Evolutionary conservation across 2,113 vertebrate species (phyloP), one percentile per base, ranked within the genome.

Genomic region (Paradisaea rubra): DNA sequence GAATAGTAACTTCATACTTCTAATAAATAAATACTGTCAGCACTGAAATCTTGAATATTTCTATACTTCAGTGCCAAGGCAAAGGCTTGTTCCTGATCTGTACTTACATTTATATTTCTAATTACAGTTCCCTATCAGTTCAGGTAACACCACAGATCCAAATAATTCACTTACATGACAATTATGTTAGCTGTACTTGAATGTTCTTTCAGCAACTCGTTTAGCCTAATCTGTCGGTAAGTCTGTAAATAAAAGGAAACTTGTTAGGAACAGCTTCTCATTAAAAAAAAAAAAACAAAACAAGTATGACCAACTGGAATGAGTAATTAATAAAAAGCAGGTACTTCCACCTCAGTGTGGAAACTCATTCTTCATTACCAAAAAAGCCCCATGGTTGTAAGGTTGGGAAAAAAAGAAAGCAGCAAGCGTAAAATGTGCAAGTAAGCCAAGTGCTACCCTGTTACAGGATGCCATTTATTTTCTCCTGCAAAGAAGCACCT

Each of bases 121-220:
- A 63, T 61, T 64, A 73, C 9, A 71, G 19, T 70, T 88, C 25
- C 10, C 0, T 14, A 68, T 54, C 42, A n/a, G 30, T 31, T 72
- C 53, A 4, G 12, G 4, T 56, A 92, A 47, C 16, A 50, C 22
- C 21, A 95, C 22, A 90, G 71, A 49, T 31, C 3, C 22, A 81
- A 71, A 7, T 25, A 2, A 31, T 72, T 65, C 97, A 98, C 99
- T 99, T 97, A 99, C 99, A 99, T 99, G 97, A 99, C 99, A 95
- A 99, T 99, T 97, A 99, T 98, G 82, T 99, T 99, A 93, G 99
- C 99, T 72, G 97, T 97, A 95, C 96, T 98, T 72, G 99, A 99
- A 95, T 99, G 99, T 59, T 99, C 99, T 97, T 99, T 98, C 97
- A 99, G 97, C 96, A 99, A 98, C 96, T 99, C 99, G 37, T 99